These are phyloP conservation scores for Hypsibius dujardini DNA, from an alignment of 1,140 invertebrate genomes.

Conservation along the genomic window DNA sequence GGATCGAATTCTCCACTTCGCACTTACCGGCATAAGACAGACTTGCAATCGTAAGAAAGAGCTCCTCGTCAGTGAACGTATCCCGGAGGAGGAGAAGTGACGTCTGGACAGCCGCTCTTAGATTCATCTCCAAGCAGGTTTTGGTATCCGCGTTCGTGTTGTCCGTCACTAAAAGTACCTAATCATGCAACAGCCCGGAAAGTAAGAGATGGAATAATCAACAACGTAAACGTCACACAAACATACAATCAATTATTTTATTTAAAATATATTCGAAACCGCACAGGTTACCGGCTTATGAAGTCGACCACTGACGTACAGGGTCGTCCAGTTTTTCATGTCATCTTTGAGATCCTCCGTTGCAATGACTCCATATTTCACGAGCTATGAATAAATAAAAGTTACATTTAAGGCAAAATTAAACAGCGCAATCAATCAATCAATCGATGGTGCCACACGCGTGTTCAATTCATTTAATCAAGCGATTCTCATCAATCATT, in stretches of 20 bases:
- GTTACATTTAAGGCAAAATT: background rate
- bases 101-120: conserved; percentile 66
- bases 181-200: background rate
- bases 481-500: too few species aligned
- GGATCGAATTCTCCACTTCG: too few species aligned
- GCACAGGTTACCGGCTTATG: conserved; percentile 84
- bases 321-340: conserved; percentile 71
- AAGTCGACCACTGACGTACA: conserved; percentile 80
- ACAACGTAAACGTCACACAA: too few species aligned
- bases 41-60: conserved; percentile 65
- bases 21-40: conserved; percentile 64
- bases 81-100: conserved; percentile 70
- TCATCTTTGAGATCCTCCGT: conserved; percentile 62
- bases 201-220: background rate
- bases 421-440: too few species aligned
- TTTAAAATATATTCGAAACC: too few species aligned
- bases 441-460: background rate
- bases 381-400: conserved; percentile 33
- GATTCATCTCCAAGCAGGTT: conserved; percentile 46
- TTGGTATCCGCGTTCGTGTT: conserved; percentile 30
- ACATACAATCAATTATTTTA: too few species aligned
- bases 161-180: conserved; percentile 25
- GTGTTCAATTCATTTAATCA: too few species aligned
- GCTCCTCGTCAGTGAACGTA: conserved; percentile 63
- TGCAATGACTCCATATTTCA: conserved; percentile 93